Evolutionary conservation across 2,797 vertebrate genomes (phyloP).

Genomic region (Acipenser ruthenus): DNA sequence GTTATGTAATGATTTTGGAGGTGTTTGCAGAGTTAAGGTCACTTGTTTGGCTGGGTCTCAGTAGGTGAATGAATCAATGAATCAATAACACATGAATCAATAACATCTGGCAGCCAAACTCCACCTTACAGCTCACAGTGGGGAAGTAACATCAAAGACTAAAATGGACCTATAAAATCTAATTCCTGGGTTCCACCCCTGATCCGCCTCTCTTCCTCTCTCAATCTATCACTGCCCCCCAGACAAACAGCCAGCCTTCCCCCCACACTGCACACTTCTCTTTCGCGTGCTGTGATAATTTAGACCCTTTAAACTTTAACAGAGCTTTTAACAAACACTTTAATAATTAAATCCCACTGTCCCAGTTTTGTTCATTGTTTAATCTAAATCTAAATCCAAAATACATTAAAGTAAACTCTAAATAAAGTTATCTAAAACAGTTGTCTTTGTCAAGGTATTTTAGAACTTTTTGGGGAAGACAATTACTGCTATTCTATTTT

Average conservation of each 20-base stretch:
- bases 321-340: background rate
- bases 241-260: background rate
- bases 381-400: background rate
- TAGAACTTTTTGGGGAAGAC: no score
- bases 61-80: background rate
- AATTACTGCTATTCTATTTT: background rate
- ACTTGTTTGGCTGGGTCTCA: background rate
- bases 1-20: background rate
- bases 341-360: background rate
- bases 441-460: no score
- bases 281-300: background rate
- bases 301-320: background rate
- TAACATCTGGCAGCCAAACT: conserved; percentile 28
- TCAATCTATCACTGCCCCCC: background rate
- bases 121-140: conserved; percentile 8
- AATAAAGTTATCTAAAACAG: no score
- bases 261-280: background rate
- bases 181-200: conserved; percentile 45
- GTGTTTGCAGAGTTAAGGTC: background rate
- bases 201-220: conserved; percentile 34
- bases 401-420: background rate
- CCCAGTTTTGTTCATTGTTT: background rate
- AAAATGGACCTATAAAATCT: conserved; percentile 46
- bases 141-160: conserved; percentile 35
- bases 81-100: background rate